phyloP scores from a whole-genome alignment of 2,113 vertebrate genomes.

The Eulacestoma nigropectus region DNA sequence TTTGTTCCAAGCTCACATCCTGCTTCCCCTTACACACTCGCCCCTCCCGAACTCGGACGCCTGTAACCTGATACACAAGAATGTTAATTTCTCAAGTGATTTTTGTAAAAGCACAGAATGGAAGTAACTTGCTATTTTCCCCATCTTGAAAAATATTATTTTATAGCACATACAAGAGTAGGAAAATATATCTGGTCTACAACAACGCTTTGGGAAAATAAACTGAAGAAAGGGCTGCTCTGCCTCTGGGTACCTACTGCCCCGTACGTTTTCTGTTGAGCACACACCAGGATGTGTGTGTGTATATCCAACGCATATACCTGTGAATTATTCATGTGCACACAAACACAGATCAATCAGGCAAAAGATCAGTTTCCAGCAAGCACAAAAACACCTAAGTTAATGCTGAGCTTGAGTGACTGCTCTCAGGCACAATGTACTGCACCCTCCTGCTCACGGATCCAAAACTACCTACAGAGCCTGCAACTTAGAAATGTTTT shows the following conservation, averaged over 20 bases:
- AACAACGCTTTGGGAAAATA: not conserved
- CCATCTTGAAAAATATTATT: constrained; percentile 12
- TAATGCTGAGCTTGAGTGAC: not conserved
- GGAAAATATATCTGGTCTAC: not conserved
- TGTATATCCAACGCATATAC: not conserved
- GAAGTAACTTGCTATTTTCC: not conserved
- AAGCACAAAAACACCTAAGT: not conserved
- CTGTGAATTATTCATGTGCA: constrained; percentile 18
- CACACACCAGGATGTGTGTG: not conserved
- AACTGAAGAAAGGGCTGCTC: not conserved
- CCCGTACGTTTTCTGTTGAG: not conserved
- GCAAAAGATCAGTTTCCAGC: not conserved
- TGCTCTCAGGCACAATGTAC: not conserved
- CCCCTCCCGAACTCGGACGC: not conserved
- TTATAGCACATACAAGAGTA: not conserved
- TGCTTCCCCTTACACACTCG: not conserved
- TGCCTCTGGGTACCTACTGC: not conserved
- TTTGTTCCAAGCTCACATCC: constrained; percentile 10
- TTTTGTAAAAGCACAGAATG: not conserved
- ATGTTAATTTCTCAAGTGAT: constrained; percentile 38
- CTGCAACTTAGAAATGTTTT: not conserved
- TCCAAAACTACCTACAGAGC: not conserved
- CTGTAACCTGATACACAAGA: constrained; percentile 18
- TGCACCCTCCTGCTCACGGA: rapidly evolving
- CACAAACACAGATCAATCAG: not conserved